Evolutionary conservation across 2,113 vertebrate genomes (phyloP).

Genomic region (Melospiza melodia): DNA sequence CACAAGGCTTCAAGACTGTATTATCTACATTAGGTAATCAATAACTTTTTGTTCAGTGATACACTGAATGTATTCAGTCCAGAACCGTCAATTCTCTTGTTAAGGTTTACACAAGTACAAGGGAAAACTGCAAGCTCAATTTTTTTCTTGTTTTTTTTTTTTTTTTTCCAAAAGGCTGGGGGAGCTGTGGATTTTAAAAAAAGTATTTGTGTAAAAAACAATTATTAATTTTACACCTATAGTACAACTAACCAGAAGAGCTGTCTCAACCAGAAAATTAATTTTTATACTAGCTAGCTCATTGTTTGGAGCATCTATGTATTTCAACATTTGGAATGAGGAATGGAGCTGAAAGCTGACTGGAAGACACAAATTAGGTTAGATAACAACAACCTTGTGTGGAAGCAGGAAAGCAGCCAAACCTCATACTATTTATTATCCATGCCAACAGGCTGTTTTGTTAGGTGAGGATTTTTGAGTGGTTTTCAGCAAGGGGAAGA

Average conservation of each 20-base stretch:
- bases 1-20: background rate
- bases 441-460: background rate
- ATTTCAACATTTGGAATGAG: background rate
- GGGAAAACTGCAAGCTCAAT: background rate
- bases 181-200: background rate
- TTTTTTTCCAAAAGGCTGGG: background rate
- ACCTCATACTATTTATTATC: background rate
- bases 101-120: background rate
- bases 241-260: background rate
- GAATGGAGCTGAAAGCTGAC: background rate
- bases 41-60: background rate
- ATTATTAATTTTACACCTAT: background rate
- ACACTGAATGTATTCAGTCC: background rate
- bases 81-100: background rate
- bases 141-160: too few relatives aligned
- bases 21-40: background rate
- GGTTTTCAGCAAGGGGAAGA: background rate
- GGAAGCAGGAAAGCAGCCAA: conserved; percentile 15
- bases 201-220: background rate
- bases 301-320: background rate
- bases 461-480: conserved; percentile 11
- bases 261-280: background rate
- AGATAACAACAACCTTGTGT: background rate
- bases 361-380: conserved; percentile 24
- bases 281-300: background rate